Base-by-base conservation (phyloP, 2,888 invertebrate genomes). In the Catocala sponsa region DNA sequence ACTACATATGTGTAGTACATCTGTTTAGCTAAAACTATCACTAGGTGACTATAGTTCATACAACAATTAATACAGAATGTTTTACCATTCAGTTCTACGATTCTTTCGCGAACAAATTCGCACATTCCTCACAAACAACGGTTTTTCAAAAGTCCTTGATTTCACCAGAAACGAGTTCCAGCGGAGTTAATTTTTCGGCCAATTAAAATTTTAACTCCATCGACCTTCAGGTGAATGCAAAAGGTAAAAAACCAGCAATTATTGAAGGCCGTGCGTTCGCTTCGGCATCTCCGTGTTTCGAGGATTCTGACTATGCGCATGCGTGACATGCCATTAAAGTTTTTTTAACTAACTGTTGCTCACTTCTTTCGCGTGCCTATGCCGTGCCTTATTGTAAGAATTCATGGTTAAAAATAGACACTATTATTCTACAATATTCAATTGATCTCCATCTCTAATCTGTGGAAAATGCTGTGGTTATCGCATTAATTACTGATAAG, bases 151-250 rank as follows among this genome's bases (percentile, higher is more conserved):
- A 71, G 63, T 70, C 69, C 72, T 67, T 67, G 55, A 59, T 65
- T 75, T 73, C 68, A 56, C 56, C 52, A 51, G n/a, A 74, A 75
- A 77, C 77, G 56, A 59, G 70, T 79, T 74, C 64, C 69, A 65
- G 63, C 60, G 60, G 63, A 73, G 73, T 76, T 76, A 76, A 74
- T 73, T 63, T 65, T 68, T 70, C 65, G 68, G 64, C 63, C 79
- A 81, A 81, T 81, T 81, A 78, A 80, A 76, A 76, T 73, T 73
- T 78, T 70, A 76, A 72, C 76, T 79, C 63, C 65, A 54, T 60
- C 74, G 76, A 74, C 81, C 80, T 80, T 81, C 76, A 71, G 58
- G 70, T 67, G 74, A 75, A 53, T 73, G 63, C 66, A 64, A 76
- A 75, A 74, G 64, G 58, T 51, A 69, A 75, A 76, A 77, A 77